Conservation (phyloP, 2,888 invertebrate species). For the Heliconius cydno region DNA sequence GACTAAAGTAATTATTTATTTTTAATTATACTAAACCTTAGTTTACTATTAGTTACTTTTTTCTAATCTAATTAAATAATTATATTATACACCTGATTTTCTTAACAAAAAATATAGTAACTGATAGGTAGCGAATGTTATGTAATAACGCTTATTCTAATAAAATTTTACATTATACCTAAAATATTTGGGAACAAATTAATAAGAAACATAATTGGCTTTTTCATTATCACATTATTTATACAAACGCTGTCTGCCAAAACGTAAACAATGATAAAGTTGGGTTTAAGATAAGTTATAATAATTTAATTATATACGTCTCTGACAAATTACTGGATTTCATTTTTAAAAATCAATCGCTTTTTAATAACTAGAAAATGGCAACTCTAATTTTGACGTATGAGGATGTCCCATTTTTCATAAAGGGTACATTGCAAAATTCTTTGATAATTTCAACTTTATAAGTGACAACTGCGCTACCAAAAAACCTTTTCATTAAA, state of each 20-base stretch:
- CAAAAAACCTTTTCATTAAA: background rate
- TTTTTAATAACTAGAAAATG: too few species aligned
- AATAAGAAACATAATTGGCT: background rate
- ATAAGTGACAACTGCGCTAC: too few species aligned
- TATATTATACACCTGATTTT: background rate
- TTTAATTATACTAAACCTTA: background rate
- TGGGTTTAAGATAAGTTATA: background rate
- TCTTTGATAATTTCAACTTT: too few species aligned
- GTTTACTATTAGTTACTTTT: background rate
- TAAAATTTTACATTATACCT: background rate
- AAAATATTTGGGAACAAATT: background rate
- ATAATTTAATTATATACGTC: background rate
- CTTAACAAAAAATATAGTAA: background rate
- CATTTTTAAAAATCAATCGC: too few species aligned
- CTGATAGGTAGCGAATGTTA: background rate
- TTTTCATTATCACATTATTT: background rate
- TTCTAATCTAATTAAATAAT: background rate
- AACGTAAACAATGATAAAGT: slow-evolving; percentile 2
- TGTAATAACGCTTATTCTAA: background rate
- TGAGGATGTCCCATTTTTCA: too few species aligned
- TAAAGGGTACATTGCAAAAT: too few species aligned
- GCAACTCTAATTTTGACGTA: too few species aligned
- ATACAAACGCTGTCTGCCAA: background rate
- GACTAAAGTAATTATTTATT: background rate
- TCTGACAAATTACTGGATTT: too few species aligned